These are phyloP conservation scores for Cheilosia soror DNA, from an alignment of 2,888 invertebrate species.

Conservation along the genomic window DNA sequence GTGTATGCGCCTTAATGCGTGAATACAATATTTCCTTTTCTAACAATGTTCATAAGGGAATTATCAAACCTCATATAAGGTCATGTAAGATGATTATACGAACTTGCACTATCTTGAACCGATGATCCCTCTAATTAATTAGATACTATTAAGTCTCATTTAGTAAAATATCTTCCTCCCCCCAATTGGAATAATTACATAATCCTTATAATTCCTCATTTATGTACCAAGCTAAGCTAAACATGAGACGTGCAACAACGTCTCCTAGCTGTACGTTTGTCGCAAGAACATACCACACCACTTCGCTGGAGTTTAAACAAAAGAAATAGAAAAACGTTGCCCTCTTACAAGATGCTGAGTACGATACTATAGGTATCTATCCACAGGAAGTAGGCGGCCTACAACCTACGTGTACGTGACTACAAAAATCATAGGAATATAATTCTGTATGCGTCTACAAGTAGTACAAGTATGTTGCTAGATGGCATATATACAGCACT, in stretches of 20 bases:
- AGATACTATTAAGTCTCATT: conserved; percentile 51
- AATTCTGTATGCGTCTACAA: conserved; percentile 16
- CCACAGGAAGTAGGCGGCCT: conserved; percentile 30
- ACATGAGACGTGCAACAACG: conserved; percentile 45
- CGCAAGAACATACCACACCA: neutral
- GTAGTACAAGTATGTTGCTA: conserved; percentile 28
- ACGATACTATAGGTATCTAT: conserved; percentile 29
- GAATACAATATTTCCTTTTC: too few species aligned
- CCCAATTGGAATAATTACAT: conserved; percentile 53
- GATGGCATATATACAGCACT: conserved; percentile 29
- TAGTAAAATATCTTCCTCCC: conserved; percentile 35
- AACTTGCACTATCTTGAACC: conserved; percentile 27
- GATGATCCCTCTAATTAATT: conserved; percentile 64
- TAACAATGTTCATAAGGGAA: neutral
- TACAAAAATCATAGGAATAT: conserved; percentile 44
- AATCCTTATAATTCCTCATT: conserved; percentile 69
- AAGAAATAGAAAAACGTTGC: conserved; percentile 26
- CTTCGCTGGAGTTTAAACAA: conserved; percentile 29
- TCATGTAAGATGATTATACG: neutral
- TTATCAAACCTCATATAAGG: neutral
- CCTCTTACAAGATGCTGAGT: conserved; percentile 42
- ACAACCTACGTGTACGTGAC: conserved; percentile 44
- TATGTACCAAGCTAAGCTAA: conserved; percentile 49
- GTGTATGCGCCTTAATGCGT: too few species aligned
- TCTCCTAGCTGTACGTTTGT: conserved; percentile 28